These are phyloP conservation scores for Nothocercus julius DNA, from an alignment of 2,113 vertebrate genomes.

Conservation along the genomic window DNA sequence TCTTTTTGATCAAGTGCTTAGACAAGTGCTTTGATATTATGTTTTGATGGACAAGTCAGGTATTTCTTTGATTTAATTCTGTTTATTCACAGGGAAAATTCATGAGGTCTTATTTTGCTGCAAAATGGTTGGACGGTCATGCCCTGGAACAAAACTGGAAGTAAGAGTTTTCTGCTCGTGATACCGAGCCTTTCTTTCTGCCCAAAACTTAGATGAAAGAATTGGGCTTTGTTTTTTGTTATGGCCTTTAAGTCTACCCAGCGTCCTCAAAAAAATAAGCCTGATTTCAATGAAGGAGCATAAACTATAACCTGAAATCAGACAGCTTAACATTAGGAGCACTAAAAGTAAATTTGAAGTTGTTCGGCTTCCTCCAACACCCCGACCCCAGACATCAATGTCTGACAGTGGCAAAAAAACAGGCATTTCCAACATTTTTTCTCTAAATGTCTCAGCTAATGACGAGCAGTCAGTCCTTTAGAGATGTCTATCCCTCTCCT, in stretches of 20 bases:
- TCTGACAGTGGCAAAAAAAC: neutral
- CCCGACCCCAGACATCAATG: neutral
- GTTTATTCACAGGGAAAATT: neutral
- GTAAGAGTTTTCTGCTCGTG: neutral
- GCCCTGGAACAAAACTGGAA: neutral
- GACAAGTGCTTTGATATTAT: neutral
- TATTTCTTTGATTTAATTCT: neutral
- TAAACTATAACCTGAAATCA: neutral
- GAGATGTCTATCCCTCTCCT: neutral
- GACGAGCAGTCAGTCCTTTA: neutral
- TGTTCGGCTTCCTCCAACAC: neutral
- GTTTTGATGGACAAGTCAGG: neutral
- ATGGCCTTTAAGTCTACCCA: neutral
- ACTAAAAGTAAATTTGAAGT: neutral
- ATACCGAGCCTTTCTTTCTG: neutral
- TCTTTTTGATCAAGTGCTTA: neutral
- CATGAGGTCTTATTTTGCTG: neutral
- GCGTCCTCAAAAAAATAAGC: neutral
- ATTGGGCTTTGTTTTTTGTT: neutral
- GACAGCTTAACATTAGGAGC: neutral
- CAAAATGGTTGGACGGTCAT: neutral
- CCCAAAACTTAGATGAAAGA: neutral
- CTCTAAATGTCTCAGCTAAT: neutral
- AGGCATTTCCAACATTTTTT: neutral
- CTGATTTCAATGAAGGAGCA: neutral